Percentiles rank a stretch among this genome's conserved stretches.
These are phyloP conservation scores for Sinosuthora webbiana DNA, from an alignment of 2,113 vertebrate genomes.

Conservation along the genomic window DNA sequence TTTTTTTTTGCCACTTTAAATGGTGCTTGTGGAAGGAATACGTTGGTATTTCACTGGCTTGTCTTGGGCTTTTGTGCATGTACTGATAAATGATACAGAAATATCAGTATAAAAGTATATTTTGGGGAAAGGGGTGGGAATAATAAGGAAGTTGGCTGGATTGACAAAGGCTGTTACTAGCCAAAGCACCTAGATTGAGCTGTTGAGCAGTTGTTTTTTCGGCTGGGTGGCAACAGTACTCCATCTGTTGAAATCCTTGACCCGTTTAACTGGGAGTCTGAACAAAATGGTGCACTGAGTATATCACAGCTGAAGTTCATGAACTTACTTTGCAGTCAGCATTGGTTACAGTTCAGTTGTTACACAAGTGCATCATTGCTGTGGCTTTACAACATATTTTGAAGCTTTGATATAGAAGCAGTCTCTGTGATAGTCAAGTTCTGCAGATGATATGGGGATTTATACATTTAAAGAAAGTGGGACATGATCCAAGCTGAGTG, in stretches of 20 bases:
- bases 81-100: neutral
- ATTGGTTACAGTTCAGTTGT: constrained; percentile 55
- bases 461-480: constrained; percentile 9
- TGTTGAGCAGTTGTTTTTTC: neutral
- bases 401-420: constrained; percentile 29
- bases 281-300: neutral
- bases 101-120: neutral
- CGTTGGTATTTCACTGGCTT: neutral
- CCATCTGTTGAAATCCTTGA: constrained; percentile 32
- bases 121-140: neutral
- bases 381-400: constrained; percentile 54
- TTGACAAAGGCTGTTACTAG: neutral
- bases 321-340: constrained; percentile 30
- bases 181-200: neutral
- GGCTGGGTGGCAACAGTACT: neutral
- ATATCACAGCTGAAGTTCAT: constrained; percentile 45
- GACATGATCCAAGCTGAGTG: constrained; percentile 14
- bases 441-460: constrained; percentile 37
- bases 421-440: constrained; percentile 32
- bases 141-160: neutral
- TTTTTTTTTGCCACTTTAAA: neutral
- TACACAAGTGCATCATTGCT: neutral
- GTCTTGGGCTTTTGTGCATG: neutral
- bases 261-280: neutral
- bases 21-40: neutral